A percentile compares a stretch with the other conserved stretches of the same genome.
Conservation (phyloP, 2,888 invertebrate species). For the Glaucopsyche alexis region DNA sequence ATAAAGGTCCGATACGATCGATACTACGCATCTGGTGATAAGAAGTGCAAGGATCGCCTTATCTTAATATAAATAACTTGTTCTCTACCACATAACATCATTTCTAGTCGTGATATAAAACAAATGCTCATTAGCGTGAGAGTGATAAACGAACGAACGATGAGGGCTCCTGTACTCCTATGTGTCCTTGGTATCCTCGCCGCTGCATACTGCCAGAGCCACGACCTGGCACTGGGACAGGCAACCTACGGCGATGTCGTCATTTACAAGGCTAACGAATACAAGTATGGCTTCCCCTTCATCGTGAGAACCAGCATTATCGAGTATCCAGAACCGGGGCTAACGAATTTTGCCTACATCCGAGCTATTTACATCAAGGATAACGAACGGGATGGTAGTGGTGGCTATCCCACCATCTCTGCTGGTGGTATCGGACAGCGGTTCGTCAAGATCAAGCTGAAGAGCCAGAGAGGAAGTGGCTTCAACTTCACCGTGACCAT, state of each 20-base stretch:
- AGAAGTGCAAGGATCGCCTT: neutral
- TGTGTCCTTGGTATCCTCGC: conserved; percentile 53
- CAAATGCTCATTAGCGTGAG: conserved; percentile 54
- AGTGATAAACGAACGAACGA: conserved; percentile 66
- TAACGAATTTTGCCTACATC: conserved; percentile 60
- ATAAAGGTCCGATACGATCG: neutral
- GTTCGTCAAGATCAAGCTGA: conserved; percentile 66
- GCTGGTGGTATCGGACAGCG: conserved; percentile 68
- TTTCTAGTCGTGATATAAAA: conserved; percentile 56
- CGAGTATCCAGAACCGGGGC: conserved; percentile 62
- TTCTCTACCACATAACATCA: conserved; percentile 50
- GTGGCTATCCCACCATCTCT: conserved; percentile 62
- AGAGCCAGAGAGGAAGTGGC: conserved; percentile 62
- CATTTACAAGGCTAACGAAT: conserved; percentile 57
- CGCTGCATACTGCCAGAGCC: conserved; percentile 55
- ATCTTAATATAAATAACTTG: conserved; percentile 34
- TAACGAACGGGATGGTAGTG: conserved; percentile 56
- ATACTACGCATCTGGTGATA: neutral
- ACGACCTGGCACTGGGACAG: conserved; percentile 60
- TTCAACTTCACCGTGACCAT: conserved; percentile 70
- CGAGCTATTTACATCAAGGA: conserved; percentile 64
- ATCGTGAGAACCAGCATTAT: conserved; percentile 56
- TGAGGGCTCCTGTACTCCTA: conserved; percentile 52
- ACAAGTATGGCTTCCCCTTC: conserved; percentile 67
- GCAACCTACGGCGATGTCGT: conserved; percentile 62